These are phyloP conservation scores for Mola mola DNA, from an alignment of 2,113 vertebrate species.

Conservation along the genomic window DNA sequence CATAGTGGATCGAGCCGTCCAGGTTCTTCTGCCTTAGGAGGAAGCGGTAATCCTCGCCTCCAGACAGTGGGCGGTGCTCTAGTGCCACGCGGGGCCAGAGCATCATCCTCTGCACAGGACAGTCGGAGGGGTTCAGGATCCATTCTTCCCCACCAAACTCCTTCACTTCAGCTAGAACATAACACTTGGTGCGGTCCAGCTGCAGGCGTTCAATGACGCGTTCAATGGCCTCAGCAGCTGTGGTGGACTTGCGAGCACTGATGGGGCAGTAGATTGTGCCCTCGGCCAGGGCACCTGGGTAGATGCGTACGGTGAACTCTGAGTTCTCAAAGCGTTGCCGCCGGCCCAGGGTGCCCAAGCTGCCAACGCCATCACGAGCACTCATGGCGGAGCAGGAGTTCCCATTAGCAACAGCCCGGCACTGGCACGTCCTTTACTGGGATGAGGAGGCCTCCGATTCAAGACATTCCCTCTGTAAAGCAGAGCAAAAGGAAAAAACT, in stretches of 20 bases:
- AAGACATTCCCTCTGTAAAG: conserved; percentile 80
- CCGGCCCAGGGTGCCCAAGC: conserved; percentile 78
- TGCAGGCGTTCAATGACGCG: conserved; percentile 89
- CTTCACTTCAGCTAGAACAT: conserved; percentile 96
- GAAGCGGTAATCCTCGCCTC: conserved; percentile 96
- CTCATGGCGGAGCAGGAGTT: conserved; percentile 92
- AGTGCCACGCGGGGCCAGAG: conserved; percentile 96
- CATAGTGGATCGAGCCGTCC: conserved; percentile 96
- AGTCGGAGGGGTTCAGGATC: conserved; percentile 97
- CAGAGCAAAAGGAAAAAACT: conserved; percentile 2
- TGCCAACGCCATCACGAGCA: conserved; percentile 88
- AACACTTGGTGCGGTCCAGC: conserved; percentile 93
- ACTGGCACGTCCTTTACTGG: conserved; percentile 79
- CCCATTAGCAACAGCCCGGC: conserved; percentile 87
- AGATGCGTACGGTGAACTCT: conserved; percentile 93
- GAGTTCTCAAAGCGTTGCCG: conserved; percentile 97
- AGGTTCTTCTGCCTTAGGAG: conserved; percentile 95
- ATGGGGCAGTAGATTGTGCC: conserved; percentile 97
- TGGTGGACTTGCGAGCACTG: conserved; percentile 91
- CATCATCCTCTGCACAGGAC: conserved; percentile 98
- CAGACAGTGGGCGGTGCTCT: conserved; percentile 87
- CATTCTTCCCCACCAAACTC: conserved; percentile 99
- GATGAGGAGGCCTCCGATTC: conserved; percentile 66
- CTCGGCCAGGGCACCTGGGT: conserved; percentile 92
- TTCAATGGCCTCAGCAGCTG: conserved; percentile 95